Conservation (phyloP, 2,888 invertebrate genomes). For the Phymatocera aterrima region DNA sequence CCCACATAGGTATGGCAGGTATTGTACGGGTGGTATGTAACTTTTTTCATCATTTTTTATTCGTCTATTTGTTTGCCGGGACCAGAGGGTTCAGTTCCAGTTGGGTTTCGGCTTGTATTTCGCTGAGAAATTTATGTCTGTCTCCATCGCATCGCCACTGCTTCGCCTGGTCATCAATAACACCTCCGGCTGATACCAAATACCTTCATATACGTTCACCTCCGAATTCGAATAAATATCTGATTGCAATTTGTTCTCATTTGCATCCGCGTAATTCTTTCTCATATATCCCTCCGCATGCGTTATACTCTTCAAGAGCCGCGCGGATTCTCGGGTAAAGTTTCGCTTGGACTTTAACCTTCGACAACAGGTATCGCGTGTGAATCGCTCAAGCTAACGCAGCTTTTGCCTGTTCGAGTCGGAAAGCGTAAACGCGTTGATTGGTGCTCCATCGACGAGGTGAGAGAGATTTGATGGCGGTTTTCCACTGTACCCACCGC, state of each 20-base stretch:
- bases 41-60: conserved; percentile 44
- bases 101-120: conserved; percentile 45
- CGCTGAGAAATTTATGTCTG: conserved; percentile 62
- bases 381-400: no score
- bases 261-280: conserved; percentile 54
- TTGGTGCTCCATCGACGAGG: conserved; percentile 5
- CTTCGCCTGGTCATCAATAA: conserved; percentile 66
- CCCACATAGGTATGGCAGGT: conserved; percentile 42
- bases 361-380: background rate
- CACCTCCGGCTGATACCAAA: conserved; percentile 64
- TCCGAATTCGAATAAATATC: conserved; percentile 67
- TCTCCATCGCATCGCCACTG: conserved; percentile 65
- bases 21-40: conserved; percentile 47
- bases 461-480: conserved; percentile 29
- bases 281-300: background rate
- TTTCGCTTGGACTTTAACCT: background rate
- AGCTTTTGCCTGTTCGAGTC: no score
- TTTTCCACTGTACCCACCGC: conserved; percentile 33
- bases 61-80: conserved; percentile 39
- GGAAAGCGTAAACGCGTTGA: background rate
- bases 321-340: background rate
- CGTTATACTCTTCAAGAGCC: background rate
- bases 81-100: conserved; percentile 41
- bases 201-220: conserved; percentile 62
- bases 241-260: conserved; percentile 69